Evolutionary conservation across 2,113 vertebrate species (phyloP), one percentile per base, ranked within the genome.

Genomic region (Panthera tigris): DNA sequence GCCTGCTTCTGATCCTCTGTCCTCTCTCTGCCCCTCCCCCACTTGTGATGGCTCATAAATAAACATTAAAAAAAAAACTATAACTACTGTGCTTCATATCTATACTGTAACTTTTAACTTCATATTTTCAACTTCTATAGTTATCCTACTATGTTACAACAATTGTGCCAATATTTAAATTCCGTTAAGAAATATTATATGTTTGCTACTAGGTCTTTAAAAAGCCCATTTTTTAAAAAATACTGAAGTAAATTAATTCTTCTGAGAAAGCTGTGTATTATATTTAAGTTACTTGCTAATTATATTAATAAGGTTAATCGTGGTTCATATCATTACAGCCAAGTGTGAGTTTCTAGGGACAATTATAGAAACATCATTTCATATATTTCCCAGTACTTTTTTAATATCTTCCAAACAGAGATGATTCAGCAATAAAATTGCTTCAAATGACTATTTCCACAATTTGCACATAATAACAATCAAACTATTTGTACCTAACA

Each of bases 221-320:
- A 73, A 73, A 29, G 2, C 33, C 41, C 16, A 63, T 18, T 61
- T 86, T 83, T 94, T 55, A 57, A 23, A 45, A 45, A 61, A 81
- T 82, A 48, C 21, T 73, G 36, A 95, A 50, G 21, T 66, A 80
- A 80, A 87, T 93, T 91, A 69, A 84, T 81, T 87, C 11, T 76
- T 89, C 55, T 66, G 55, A 91, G 16, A 76, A 89, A 91, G 19
- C 13, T 52, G 12, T 91, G 63, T 25, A 79, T 96, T 88, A 39
- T 68, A 68, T 89, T 96, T 91, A 84, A 80, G 19, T 86, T 93
- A 7, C 10, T 48, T 92, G 3, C 68, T 39, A 93, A 68, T 68
- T 94, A 61, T 87, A 68, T 87, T 84, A 86, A 76, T 33, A 85
- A 91, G 29, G 12, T 55, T 91, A 98, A 81, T 84, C 25, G 61